These are phyloP conservation scores for Ophion ellenae DNA, from an alignment of 2,888 invertebrate species.

Conservation along the genomic window DNA sequence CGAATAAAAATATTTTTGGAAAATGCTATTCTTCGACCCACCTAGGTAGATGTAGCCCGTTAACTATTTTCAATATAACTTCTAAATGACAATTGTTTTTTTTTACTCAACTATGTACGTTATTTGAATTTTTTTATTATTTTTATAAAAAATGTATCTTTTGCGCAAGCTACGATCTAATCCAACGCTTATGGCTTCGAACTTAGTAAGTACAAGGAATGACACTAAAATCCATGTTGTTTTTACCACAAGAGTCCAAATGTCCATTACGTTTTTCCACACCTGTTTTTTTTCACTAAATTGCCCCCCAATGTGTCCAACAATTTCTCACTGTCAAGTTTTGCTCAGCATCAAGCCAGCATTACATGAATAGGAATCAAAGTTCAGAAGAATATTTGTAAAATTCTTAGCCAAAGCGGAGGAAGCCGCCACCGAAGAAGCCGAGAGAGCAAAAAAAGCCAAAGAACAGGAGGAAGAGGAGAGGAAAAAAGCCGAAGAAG, in stretches of 20 bases:
- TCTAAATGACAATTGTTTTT: not conserved
- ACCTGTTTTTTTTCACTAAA: not conserved
- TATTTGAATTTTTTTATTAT: not conserved
- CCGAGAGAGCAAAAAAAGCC: slow-evolving; percentile 74
- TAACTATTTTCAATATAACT: too few species aligned
- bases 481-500: slow-evolving; percentile 80
- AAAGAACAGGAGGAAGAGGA: slow-evolving; percentile 80
- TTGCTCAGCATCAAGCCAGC: not conserved
- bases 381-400: slow-evolving; percentile 65
- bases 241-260: not conserved
- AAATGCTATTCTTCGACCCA: too few species aligned
- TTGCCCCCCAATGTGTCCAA: not conserved
- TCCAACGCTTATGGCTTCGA: slow-evolving; percentile 66
- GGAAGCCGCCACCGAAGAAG: slow-evolving; percentile 82
- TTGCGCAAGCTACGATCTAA: slow-evolving; percentile 55
- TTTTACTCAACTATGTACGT: not conserved
- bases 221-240: slow-evolving; percentile 5
- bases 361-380: slow-evolving; percentile 2
- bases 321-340: not conserved
- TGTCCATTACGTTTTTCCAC: not conserved
- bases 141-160: not conserved
- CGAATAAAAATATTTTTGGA: too few species aligned
- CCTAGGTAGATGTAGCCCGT: too few species aligned
- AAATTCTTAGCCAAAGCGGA: slow-evolving; percentile 80
- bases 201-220: slow-evolving; percentile 63